Percentiles rank a stretch among this genome's conserved stretches.
Conservation (phyloP, 2,797 vertebrate genomes). For the Smutsia temminckii region DNA sequence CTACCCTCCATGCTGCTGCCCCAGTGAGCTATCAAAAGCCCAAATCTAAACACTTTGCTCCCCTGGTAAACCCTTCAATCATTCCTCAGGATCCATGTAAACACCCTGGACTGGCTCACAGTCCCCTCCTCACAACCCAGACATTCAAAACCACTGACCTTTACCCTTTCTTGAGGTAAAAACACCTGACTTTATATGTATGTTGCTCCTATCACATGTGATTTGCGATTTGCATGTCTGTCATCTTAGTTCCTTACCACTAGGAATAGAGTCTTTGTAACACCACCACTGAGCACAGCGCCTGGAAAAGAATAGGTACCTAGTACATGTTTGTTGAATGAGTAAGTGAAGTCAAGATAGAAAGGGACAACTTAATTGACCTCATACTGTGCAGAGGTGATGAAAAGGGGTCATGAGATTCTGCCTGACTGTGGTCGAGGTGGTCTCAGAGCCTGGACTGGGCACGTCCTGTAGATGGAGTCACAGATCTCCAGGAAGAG, state of each 20-base stretch:
- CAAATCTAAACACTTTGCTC: background rate
- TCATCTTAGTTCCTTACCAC: background rate
- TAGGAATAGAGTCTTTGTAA: background rate
- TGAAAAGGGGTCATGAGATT: background rate
- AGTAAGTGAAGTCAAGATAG: background rate
- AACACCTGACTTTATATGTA: background rate
- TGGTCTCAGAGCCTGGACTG: background rate
- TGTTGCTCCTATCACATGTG: background rate
- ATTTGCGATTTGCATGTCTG: background rate
- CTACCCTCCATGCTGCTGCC: background rate
- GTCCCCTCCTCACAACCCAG: no score
- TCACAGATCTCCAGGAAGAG: background rate
- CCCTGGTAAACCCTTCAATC: fast-evolving
- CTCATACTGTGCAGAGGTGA: background rate
- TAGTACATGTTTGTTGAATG: background rate
- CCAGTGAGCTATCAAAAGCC: background rate
- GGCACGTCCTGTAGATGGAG: background rate
- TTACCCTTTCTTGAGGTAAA: background rate
- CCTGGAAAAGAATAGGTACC: background rate
- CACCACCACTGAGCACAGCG: background rate
- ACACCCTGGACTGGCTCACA: background rate
- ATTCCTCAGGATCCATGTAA: background rate
- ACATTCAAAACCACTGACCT: background rate
- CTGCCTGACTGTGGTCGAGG: no score
- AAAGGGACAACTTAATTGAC: background rate